These are phyloP conservation scores for Epinephelus malabaricus DNA, from an alignment of 2,797 vertebrate species.

Conservation along the genomic window DNA sequence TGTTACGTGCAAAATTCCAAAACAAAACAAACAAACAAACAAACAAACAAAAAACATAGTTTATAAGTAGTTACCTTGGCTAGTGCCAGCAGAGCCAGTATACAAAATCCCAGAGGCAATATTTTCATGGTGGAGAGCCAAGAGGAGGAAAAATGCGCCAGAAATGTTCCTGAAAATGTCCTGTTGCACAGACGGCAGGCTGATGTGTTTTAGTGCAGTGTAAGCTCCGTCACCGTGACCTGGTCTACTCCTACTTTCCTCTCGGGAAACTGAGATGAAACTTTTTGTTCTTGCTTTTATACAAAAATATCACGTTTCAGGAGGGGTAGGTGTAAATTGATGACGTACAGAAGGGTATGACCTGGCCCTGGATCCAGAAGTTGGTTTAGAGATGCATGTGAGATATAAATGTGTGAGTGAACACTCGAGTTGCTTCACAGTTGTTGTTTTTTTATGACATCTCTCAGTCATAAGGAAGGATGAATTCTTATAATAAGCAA, in stretches of 20 bases:
- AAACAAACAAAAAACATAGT: neutral
- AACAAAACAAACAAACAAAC: neutral
- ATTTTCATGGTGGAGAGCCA: conserved; percentile 60
- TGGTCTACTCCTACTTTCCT: neutral
- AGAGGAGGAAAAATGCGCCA: neutral
- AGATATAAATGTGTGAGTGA: neutral
- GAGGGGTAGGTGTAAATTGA: conserved; percentile 8
- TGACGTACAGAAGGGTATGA: conserved; percentile 17
- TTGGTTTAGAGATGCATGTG: neutral
- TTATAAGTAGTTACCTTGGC: conserved; percentile 59
- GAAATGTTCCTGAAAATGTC: conserved; percentile 5
- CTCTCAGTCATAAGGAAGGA: neutral
- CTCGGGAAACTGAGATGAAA: neutral
- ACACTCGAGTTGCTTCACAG: too few relatives aligned
- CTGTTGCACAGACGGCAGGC: neutral
- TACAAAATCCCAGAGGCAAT: conserved; percentile 24
- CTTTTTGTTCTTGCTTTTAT: conserved; percentile 33
- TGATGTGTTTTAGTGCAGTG: neutral
- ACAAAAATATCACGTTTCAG: neutral
- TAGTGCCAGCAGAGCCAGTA: conserved; percentile 51
- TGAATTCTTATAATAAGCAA: neutral
- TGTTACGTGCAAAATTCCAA: neutral
- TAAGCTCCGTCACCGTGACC: neutral
- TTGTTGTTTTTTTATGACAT: neutral
- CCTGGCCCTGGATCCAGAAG: conserved; percentile 31